phyloP scores from a whole-genome alignment of 2,888 invertebrate genomes.

The Himalopsyche japonica region DNA sequence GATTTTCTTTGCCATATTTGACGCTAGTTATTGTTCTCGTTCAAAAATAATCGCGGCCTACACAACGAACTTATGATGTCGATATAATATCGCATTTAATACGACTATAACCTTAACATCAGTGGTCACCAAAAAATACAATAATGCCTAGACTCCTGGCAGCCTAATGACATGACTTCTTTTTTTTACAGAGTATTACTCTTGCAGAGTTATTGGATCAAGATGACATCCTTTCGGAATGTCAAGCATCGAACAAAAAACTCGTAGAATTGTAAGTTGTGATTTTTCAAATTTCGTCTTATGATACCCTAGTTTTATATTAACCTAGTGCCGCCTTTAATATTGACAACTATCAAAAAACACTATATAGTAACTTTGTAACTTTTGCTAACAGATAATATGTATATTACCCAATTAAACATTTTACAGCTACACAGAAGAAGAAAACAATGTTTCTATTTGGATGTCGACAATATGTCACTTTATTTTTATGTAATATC shows the following conservation, averaged over 20 bases:
- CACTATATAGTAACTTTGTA: no score
- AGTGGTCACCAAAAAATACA: no score
- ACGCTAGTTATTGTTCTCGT: background rate
- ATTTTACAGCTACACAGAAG: background rate
- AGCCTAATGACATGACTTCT: background rate
- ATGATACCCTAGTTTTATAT: no score
- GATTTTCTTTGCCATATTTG: background rate
- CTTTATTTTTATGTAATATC: no score
- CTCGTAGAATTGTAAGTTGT: constrained; percentile 88
- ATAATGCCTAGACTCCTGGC: background rate
- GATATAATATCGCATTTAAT: no score
- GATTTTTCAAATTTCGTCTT: background rate
- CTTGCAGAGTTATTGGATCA: constrained; percentile 89
- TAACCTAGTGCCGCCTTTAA: no score
- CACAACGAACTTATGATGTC: no score
- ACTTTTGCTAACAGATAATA: background rate
- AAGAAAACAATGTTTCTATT: no score
- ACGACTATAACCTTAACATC: no score
- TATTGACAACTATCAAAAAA: no score
- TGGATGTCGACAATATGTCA: no score
- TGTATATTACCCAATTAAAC: background rate
- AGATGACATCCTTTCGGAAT: constrained; percentile 94
- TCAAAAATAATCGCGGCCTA: no score
- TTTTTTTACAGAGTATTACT: constrained; percentile 78
- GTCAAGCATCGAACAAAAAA: constrained; percentile 88